A percentile compares a stretch with the other conserved stretches of the same genome.
Conservation (phyloP, 2,113 vertebrate genomes). For the Buteo buteo region DNA sequence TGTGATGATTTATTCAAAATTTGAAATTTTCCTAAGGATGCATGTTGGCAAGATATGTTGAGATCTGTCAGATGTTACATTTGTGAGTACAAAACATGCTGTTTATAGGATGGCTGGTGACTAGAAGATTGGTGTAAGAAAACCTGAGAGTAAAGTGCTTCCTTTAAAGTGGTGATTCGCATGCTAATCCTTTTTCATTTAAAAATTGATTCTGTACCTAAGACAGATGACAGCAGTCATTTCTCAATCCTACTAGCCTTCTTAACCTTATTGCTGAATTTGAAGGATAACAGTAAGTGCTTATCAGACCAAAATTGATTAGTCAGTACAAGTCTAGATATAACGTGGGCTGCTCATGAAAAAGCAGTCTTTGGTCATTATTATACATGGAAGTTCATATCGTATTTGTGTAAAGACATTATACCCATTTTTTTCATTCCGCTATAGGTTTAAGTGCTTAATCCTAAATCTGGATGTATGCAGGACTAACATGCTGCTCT, state of each 20-base stretch:
- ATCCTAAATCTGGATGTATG: background rate
- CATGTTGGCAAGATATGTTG: background rate
- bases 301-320: conserved; percentile 38
- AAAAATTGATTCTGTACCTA: conserved; percentile 35
- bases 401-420: background rate
- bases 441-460: background rate
- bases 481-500: background rate
- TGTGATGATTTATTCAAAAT: background rate
- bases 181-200: conserved; percentile 30
- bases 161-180: conserved; percentile 1
- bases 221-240: conserved; percentile 3
- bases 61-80: background rate
- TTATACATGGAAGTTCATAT: background rate
- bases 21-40: background rate
- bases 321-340: background rate
- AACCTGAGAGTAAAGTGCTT: background rate
- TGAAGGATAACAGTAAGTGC: conserved; percentile 14
- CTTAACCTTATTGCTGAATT: conserved; percentile 7
- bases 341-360: background rate
- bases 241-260: background rate
- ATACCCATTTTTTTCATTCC: background rate
- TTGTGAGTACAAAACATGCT: background rate
- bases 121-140: background rate
- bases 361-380: background rate
- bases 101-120: background rate